Evolutionary conservation across 2,888 invertebrate species (phyloP).

Genomic region (Allygus modestus): DNA sequence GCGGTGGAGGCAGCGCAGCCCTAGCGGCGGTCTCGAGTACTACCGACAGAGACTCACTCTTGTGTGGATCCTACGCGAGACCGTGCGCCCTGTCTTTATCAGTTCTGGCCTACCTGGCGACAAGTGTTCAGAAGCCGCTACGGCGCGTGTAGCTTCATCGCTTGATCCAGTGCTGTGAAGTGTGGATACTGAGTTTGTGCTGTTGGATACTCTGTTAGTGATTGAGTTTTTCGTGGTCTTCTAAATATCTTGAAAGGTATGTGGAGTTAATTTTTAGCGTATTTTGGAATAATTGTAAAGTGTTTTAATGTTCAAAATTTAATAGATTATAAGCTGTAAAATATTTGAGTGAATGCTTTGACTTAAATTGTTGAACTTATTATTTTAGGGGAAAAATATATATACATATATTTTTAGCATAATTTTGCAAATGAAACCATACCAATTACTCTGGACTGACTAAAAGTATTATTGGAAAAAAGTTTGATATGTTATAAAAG

Average conservation of each 20-base stretch:
- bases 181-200: background rate
- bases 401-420: no score
- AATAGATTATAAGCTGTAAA: no score
- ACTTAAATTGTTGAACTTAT: no score
- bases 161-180: background rate
- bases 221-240: background rate
- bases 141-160: background rate
- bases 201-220: background rate
- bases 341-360: no score
- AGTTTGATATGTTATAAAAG: no score
- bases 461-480: no score
- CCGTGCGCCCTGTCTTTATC: background rate
- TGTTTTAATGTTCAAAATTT: no score
- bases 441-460: no score
- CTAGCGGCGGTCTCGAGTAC: constrained; percentile 7
- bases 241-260: background rate
- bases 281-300: no score
- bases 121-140: background rate
- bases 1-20: background rate
- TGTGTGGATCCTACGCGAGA: background rate
- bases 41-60: background rate
- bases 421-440: no score
- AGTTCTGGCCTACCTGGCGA: background rate
- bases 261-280: no score
- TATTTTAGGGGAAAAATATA: no score